A percentile compares a stretch with the other conserved stretches of the same genome.
Conservation (phyloP, 2,797 vertebrate species). For the Mus spretus region DNA sequence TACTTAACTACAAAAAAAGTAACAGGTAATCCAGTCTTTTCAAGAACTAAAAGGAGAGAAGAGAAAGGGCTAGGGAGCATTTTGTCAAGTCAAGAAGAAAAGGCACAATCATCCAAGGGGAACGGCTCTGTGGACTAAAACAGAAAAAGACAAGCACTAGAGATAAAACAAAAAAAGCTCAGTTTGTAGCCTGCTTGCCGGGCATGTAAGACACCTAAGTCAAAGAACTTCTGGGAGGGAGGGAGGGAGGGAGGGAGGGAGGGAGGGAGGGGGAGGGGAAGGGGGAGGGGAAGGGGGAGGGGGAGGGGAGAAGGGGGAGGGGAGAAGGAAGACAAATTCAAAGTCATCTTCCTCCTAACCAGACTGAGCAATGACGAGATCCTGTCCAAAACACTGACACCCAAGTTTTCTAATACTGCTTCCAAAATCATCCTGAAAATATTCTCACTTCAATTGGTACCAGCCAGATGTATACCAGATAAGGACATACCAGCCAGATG, state of each 20-base stretch:
- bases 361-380: neutral
- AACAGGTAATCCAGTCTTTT: neutral
- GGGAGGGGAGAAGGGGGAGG: neutral
- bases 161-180: neutral
- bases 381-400: neutral
- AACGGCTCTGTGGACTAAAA: neutral
- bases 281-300: neutral
- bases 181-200: neutral
- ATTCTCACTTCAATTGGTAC: neutral
- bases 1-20: slow-evolving; percentile 32
- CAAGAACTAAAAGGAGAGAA: neutral
- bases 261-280: neutral
- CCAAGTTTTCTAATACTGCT: neutral
- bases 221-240: neutral
- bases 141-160: neutral
- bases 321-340: neutral
- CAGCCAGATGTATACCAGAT: neutral
- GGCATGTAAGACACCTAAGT: neutral
- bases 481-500: neutral
- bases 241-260: neutral
- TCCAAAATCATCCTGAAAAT: neutral
- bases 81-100: slow-evolving; percentile 34
- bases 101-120: slow-evolving; percentile 25
- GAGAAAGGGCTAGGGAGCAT: neutral
- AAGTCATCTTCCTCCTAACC: neutral